Evolutionary conservation across 2,113 vertebrate genomes (phyloP).

Genomic region (Trochalopteron elliotii): DNA sequence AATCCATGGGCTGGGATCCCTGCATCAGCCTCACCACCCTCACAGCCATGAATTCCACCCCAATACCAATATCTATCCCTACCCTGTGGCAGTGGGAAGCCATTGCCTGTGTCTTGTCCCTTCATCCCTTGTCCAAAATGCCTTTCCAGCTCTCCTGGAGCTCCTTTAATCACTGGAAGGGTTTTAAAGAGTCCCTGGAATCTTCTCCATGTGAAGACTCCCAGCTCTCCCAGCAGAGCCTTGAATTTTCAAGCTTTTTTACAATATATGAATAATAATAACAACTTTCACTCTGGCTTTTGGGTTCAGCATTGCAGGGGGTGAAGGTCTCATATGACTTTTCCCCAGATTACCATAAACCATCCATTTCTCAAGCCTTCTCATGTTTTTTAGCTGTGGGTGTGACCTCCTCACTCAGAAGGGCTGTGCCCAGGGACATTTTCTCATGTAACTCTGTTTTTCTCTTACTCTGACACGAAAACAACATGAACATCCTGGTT

Average conservation of each 20-base stretch:
- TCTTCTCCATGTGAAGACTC: neutral
- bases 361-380: neutral
- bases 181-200: neutral
- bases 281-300: neutral
- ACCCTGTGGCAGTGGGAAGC: neutral
- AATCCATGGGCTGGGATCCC: neutral
- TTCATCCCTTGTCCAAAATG: neutral
- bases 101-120: neutral
- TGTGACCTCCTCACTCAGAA: neutral
- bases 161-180: fast-evolving
- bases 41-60: fast-evolving
- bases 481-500: neutral
- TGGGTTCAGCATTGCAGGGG: neutral
- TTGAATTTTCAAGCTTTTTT: neutral
- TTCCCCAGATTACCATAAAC: neutral
- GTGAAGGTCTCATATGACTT: neutral
- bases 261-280: neutral
- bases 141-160: neutral
- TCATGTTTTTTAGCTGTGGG: neutral
- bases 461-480: neutral
- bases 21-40: neutral
- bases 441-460: neutral
- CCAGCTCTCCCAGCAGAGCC: neutral
- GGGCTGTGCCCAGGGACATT: neutral
- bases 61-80: neutral